phyloP scores from a whole-genome alignment of 1,140 invertebrate species.

The Papilio helenus region DNA sequence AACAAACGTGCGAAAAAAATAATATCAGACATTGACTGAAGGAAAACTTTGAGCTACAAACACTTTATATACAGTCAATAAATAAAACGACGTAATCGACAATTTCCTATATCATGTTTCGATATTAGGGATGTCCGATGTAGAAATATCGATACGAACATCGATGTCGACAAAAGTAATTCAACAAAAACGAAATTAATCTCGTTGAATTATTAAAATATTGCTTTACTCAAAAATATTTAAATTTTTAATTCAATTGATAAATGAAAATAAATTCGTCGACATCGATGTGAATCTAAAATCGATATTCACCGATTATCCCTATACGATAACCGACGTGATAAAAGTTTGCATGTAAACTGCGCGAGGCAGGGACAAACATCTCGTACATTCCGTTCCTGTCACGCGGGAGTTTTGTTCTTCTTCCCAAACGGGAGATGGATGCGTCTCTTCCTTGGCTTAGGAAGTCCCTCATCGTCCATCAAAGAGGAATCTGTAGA shows the following conservation, averaged over 20 bases:
- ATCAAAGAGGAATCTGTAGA: constrained; percentile 76
- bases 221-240: neutral
- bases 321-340: constrained; percentile 10
- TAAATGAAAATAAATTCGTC: neutral
- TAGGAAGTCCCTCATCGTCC: constrained; percentile 71
- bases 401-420: constrained; percentile 76
- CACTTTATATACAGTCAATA: constrained; percentile 39
- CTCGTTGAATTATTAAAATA: neutral
- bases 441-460: constrained; percentile 66
- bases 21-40: constrained; percentile 34
- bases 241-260: neutral
- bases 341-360: neutral
- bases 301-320: constrained; percentile 5
- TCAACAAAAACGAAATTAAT: neutral
- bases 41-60: constrained; percentile 42
- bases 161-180: neutral
- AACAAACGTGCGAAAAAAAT: constrained; percentile 32
- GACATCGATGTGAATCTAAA: neutral
- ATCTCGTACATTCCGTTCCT: constrained; percentile 12
- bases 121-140: neutral
- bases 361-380: neutral
- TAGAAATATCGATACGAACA: constrained; percentile 1
- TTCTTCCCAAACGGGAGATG: constrained; percentile 77
- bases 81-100: constrained; percentile 27
- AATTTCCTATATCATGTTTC: neutral